These are phyloP conservation scores for Camptogramma bilineatum DNA, from an alignment of 2,888 invertebrate genomes.

Conservation along the genomic window DNA sequence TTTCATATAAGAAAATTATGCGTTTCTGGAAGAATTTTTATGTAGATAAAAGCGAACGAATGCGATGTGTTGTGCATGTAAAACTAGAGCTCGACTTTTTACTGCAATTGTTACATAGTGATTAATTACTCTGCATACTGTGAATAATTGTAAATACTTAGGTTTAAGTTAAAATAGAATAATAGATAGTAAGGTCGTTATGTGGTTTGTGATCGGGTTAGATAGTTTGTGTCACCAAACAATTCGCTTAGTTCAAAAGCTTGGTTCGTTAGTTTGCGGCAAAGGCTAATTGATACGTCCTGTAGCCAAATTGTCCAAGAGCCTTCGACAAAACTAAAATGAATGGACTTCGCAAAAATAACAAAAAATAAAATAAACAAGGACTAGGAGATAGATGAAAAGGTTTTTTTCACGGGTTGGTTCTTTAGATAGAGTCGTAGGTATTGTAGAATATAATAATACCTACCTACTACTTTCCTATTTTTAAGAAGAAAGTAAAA, in stretches of 20 bases:
- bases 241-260: not conserved
- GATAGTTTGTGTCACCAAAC: not conserved
- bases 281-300: conserved; percentile 1
- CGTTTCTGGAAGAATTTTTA: too few relatives aligned
- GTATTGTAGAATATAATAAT: not conserved
- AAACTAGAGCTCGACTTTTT: too few relatives aligned
- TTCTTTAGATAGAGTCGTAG: not conserved
- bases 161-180: not conserved
- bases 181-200: not conserved
- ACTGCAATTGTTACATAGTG: too few relatives aligned
- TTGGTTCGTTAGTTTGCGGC: not conserved
- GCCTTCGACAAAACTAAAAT: conserved; percentile 1
- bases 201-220: not conserved
- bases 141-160: too few relatives aligned
- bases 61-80: too few relatives aligned
- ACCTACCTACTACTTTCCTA: not conserved
- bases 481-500: too few relatives aligned
- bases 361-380: too few relatives aligned
- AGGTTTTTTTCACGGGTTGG: not conserved
- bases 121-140: too few relatives aligned
- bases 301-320: not conserved
- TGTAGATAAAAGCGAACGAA: too few relatives aligned
- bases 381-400: not conserved
- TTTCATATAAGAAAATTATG: too few relatives aligned
- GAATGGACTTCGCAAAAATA: not conserved